phyloP scores from a whole-genome alignment of 2,113 vertebrate species.

The Otocyon megalotis region DNA sequence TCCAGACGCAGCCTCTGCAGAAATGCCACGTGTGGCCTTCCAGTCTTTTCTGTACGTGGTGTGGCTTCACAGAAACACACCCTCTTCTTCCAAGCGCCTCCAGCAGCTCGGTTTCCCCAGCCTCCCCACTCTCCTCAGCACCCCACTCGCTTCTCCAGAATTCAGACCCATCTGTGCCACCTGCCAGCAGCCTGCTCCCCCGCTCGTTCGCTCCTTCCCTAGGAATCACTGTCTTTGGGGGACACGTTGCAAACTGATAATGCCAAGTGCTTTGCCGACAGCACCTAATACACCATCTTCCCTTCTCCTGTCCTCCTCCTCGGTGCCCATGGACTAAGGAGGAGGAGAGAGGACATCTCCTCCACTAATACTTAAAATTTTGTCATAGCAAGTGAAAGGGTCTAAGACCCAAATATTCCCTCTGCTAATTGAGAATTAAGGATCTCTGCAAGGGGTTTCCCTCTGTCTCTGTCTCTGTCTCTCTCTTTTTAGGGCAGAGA shows the following conservation, averaged over 20 bases:
- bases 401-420: neutral
- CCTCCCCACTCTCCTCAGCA: neutral
- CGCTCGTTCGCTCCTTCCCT: rapidly evolving
- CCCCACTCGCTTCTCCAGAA: neutral
- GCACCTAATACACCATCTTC: rapidly evolving
- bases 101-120: neutral
- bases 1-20: neutral
- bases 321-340: neutral
- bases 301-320: neutral
- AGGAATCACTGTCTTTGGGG: neutral
- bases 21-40: rapidly evolving
- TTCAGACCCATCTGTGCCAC: neutral
- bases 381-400: neutral
- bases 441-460: neutral
- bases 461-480: rapidly evolving
- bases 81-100: rapidly evolving
- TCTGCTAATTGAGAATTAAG: neutral
- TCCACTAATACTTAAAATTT: neutral
- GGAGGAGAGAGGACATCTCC: neutral
- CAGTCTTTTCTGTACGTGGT: neutral
- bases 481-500: neutral
- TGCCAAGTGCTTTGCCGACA: too few species aligned
- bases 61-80: neutral
- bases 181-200: neutral
- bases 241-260: neutral